A percentile compares a stretch with the other conserved stretches of the same genome.
phyloP scores from a whole-genome alignment of 2,113 vertebrate genomes.

The Psophia crepitans region DNA sequence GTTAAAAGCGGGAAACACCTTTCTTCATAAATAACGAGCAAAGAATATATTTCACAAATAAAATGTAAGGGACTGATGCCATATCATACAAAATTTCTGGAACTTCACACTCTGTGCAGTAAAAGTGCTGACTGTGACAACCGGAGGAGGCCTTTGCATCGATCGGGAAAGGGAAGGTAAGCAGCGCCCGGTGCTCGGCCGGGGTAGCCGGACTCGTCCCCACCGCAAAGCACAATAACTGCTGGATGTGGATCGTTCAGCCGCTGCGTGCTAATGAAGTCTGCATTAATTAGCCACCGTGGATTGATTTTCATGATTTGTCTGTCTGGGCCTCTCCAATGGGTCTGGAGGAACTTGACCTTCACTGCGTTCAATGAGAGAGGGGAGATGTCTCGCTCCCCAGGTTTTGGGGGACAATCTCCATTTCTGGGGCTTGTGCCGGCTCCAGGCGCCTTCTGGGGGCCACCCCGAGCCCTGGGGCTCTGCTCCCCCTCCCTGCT shows the following conservation, averaged over 20 bases:
- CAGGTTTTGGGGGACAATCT: fast-evolving
- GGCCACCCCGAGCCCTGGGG: fast-evolving
- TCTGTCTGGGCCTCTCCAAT: neutral
- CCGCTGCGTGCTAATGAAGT: conserved; percentile 21
- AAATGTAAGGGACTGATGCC: neutral
- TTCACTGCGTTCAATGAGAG: neutral
- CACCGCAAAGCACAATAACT: fast-evolving
- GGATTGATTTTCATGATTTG: conserved; percentile 40
- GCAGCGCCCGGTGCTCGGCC: fast-evolving
- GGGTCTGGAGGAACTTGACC: conserved; percentile 25
- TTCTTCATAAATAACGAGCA: neutral
- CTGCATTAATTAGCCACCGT: conserved; percentile 37
- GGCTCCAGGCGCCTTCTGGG: no score
- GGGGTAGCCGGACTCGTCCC: neutral
- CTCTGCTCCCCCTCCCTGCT: neutral
- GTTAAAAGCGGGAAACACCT: neutral
- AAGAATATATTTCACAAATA: neutral
- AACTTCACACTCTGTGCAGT: fast-evolving
- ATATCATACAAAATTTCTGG: neutral
- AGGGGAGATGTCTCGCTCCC: fast-evolving
- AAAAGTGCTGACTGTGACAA: neutral
- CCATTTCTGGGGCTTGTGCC: fast-evolving
- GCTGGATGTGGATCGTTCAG: neutral
- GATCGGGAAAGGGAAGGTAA: neutral
- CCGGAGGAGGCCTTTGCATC: neutral